These are phyloP conservation scores for Adrianichthys oophorus DNA, from an alignment of 2,797 vertebrate species.

Conservation along the genomic window DNA sequence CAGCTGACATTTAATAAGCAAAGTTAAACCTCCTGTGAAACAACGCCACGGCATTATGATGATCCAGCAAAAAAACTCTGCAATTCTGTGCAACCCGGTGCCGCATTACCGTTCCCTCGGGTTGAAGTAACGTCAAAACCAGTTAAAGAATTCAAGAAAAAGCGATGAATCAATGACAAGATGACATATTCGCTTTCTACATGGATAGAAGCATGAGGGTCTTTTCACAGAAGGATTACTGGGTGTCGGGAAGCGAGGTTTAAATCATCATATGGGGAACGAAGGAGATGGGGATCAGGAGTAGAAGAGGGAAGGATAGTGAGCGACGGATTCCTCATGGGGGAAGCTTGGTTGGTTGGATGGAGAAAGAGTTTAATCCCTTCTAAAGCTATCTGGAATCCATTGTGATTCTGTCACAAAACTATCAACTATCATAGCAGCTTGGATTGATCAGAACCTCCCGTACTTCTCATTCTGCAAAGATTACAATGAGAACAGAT, in stretches of 20 bases:
- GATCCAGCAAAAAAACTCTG: conserved; percentile 19
- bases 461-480: conserved; percentile 38
- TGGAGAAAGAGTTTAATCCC: conserved; percentile 58
- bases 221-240: conserved; percentile 59
- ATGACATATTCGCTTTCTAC: conserved; percentile 46
- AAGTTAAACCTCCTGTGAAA: conserved; percentile 1
- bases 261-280: conserved; percentile 54
- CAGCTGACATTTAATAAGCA: conserved; percentile 10
- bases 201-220: conserved; percentile 29
- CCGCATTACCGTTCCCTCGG: conserved; percentile 18
- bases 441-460: conserved; percentile 61
- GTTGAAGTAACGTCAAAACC: conserved; percentile 39
- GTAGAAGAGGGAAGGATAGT: conserved; percentile 3
- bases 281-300: conserved; percentile 13
- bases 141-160: conserved; percentile 43
- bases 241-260: conserved; percentile 49
- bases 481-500: conserved; percentile 25
- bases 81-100: conserved; percentile 18
- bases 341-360: conserved; percentile 31
- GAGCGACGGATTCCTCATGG: conserved; percentile 39
- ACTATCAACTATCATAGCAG: conserved; percentile 60
- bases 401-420: conserved; percentile 58
- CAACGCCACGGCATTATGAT: conserved; percentile 1
- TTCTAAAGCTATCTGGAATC: conserved; percentile 56
- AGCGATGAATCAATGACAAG: conserved; percentile 44